phyloP scores from a whole-genome alignment of 2,113 vertebrate species.

The Pluvialis apricaria region DNA sequence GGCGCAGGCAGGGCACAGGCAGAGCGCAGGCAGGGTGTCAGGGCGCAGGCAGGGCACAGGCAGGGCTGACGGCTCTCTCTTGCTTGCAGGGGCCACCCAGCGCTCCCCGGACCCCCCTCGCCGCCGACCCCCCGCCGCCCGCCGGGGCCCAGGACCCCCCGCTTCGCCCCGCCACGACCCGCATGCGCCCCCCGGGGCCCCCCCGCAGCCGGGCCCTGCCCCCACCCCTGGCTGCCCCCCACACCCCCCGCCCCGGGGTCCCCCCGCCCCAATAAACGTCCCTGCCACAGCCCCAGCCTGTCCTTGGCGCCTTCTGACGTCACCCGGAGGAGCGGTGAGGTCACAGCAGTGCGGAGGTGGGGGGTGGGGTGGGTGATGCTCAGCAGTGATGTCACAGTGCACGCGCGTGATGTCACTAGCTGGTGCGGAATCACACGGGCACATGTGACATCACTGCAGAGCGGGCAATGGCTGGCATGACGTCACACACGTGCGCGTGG shows the following conservation, averaged over 20 bases:
- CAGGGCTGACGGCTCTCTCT: neutral
- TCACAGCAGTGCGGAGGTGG: neutral
- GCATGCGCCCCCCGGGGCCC: no score
- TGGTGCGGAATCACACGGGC: neutral
- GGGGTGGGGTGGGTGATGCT: neutral
- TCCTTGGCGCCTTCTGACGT: neutral
- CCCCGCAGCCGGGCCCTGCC: no score
- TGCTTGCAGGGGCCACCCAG: neutral
- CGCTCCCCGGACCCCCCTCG: neutral
- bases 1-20: neutral
- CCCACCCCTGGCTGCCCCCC: no score
- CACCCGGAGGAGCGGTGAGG: neutral
- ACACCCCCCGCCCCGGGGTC: neutral
- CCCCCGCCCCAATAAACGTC: neutral
- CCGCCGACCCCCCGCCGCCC: neutral
- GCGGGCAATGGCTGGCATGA: no score
- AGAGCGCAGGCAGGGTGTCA: neutral
- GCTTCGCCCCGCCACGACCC: no score
- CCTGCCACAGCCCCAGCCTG: neutral
- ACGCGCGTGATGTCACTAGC: rapidly evolving
- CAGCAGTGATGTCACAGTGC: neutral
- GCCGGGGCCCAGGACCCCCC: neutral
- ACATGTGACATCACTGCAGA: neutral
- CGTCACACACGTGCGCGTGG: neutral
- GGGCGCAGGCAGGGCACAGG: neutral